These are phyloP conservation scores for Megastigmus dorsalis DNA, from an alignment of 2,888 invertebrate species.

Conservation along the genomic window DNA sequence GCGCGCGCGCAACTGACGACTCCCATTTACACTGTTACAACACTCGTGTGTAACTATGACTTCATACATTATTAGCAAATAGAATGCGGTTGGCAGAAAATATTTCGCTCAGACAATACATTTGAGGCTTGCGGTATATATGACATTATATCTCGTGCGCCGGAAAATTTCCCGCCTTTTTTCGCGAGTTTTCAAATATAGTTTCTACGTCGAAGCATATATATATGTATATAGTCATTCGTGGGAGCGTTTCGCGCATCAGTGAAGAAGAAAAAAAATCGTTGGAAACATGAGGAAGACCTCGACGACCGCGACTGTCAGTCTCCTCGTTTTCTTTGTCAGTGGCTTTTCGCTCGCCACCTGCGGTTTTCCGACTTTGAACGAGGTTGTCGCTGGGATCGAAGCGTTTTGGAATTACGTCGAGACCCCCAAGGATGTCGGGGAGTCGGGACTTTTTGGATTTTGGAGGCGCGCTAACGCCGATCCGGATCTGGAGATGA, in stretches of 20 bases:
- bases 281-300: conserved; percentile 13
- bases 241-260: too few relatives aligned
- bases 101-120: too few relatives aligned
- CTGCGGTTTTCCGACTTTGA: conserved; percentile 16
- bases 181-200: not conserved
- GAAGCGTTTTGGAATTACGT: not conserved
- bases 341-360: not conserved
- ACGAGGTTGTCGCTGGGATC: not conserved
- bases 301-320: not conserved
- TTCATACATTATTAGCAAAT: too few relatives aligned
- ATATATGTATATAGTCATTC: too few relatives aligned
- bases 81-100: too few relatives aligned
- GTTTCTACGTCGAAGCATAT: not conserved
- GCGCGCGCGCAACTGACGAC: too few relatives aligned
- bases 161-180: conserved; percentile 6
- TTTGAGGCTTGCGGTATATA: not conserved
- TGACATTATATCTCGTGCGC: not conserved
- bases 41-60: too few relatives aligned
- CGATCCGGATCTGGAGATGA: conserved; percentile 49
- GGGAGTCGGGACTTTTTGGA: not conserved
- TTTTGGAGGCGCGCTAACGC: not conserved
- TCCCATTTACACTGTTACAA: too few relatives aligned
- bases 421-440: not conserved
- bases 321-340: not conserved
- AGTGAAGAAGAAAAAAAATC: too few relatives aligned